These are phyloP conservation scores for Euura saliciscinereae DNA, from an alignment of 1,140 invertebrate species.

Conservation along the genomic window DNA sequence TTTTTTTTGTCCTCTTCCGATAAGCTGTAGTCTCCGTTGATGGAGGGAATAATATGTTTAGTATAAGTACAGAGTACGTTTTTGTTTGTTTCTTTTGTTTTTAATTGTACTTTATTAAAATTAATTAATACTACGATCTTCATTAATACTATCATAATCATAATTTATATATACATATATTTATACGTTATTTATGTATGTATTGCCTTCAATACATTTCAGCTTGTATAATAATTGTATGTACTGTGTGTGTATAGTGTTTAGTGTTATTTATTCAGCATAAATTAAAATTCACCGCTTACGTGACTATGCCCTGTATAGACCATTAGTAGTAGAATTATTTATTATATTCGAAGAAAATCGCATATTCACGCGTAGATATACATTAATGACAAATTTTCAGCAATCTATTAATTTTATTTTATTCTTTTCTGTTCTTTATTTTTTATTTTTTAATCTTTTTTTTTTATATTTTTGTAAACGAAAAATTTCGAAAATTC, in stretches of 20 bases:
- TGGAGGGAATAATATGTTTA: background rate
- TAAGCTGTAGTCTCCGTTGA: background rate
- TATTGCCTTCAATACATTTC: no score
- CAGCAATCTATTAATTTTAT: conserved; percentile 16
- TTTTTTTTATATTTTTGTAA: background rate
- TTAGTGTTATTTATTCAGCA: conserved; percentile 12
- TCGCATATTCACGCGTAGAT: conserved; percentile 29
- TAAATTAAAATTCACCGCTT: conserved; percentile 48
- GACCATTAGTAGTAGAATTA: conserved; percentile 45
- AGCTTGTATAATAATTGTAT: background rate
- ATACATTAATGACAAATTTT: no score
- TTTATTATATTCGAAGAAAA: conserved; percentile 47
- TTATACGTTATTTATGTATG: no score
- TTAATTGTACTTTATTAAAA: background rate
- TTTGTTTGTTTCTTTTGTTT: background rate
- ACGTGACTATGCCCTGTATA: conserved; percentile 59
- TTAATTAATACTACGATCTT: background rate
- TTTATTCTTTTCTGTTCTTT: conserved; percentile 3
- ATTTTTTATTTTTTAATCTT: conserved; percentile 22
- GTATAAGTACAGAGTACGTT: no score
- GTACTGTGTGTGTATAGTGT: background rate
- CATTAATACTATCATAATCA: background rate
- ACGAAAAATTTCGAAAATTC: conserved; percentile 33
- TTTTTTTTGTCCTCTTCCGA: background rate
- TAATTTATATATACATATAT: no score